Conservation (phyloP, 2,888 invertebrate species). For the Masnerella sp. region DNA sequence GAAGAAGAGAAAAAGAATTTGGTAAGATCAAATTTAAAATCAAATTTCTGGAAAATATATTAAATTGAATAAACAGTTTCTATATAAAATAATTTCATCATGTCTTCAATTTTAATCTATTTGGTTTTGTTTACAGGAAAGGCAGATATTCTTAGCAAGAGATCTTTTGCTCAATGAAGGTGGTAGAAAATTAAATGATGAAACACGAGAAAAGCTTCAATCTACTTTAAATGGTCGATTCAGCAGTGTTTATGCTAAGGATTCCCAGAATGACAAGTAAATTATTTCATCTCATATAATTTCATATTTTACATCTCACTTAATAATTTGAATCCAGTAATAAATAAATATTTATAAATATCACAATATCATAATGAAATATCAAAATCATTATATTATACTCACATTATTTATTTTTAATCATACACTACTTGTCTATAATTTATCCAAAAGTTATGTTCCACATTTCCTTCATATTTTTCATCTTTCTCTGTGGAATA, state of each 20-base stretch:
- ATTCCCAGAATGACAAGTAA: constrained; percentile 73
- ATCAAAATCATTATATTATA: no score
- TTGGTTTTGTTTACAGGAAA: constrained; percentile 79
- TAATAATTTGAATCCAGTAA: not conserved
- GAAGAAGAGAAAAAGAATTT: constrained; percentile 86
- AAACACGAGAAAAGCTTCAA: constrained; percentile 89
- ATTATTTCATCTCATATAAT: constrained; percentile 5
- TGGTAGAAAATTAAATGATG: constrained; percentile 85
- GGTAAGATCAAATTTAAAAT: constrained; percentile 79
- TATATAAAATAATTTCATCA: not conserved
- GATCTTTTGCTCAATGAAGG: constrained; percentile 86
- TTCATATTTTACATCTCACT: not conserved
- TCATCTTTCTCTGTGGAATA: no score
- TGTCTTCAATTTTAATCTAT: not conserved
- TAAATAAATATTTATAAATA: not conserved
- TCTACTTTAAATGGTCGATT: constrained; percentile 80
- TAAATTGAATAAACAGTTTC: not conserved
- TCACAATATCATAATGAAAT: no score
- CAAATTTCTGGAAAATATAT: not conserved
- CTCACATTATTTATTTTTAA: no score
- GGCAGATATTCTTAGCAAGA: constrained; percentile 85
- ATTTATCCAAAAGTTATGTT: no score
- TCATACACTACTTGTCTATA: no score
- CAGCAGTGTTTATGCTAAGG: constrained; percentile 69
- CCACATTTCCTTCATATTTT: no score